Evolutionary conservation across 2,888 invertebrate genomes (phyloP).

Genomic region (Drosophila koepferae): DNA sequence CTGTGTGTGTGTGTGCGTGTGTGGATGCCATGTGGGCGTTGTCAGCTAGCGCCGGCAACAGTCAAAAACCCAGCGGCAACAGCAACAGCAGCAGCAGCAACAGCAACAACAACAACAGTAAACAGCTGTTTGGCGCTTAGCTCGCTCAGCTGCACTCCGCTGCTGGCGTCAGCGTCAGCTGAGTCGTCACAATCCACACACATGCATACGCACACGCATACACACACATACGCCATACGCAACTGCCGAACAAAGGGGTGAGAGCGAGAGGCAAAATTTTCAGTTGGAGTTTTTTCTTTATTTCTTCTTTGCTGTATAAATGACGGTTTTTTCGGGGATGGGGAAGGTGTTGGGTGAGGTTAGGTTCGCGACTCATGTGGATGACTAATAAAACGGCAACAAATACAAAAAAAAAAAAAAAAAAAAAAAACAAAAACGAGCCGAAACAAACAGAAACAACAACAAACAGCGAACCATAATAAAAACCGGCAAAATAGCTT

Average conservation of each 20-base stretch:
- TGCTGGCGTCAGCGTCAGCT: conserved; percentile 50
- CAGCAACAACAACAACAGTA: conserved; percentile 35
- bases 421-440: conserved; percentile 33
- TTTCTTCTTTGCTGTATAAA: conserved; percentile 16
- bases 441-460: conserved; percentile 43
- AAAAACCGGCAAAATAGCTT: conserved; percentile 71
- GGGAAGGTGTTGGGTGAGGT: conserved; percentile 17
- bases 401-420: conserved; percentile 33
- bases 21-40: conserved; percentile 71
- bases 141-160: conserved; percentile 55
- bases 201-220: conserved; percentile 17
- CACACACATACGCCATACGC: conserved; percentile 16
- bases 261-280: conserved; percentile 29
- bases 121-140: conserved; percentile 67
- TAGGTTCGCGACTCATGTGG: conserved; percentile 43
- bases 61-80: conserved; percentile 41
- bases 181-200: conserved; percentile 33
- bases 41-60: conserved; percentile 55
- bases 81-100: conserved; percentile 31
- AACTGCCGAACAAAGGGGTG: conserved; percentile 60
- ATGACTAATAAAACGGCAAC: conserved; percentile 67
- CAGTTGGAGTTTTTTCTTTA: conserved; percentile 38
- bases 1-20: conserved; percentile 1
- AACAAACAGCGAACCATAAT: conserved; percentile 44
- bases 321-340: conserved; percentile 13